Evolutionary conservation across 2,888 invertebrate species (phyloP), one percentile per base, ranked within the genome.

Genomic region (Apocheima hispidaria): DNA sequence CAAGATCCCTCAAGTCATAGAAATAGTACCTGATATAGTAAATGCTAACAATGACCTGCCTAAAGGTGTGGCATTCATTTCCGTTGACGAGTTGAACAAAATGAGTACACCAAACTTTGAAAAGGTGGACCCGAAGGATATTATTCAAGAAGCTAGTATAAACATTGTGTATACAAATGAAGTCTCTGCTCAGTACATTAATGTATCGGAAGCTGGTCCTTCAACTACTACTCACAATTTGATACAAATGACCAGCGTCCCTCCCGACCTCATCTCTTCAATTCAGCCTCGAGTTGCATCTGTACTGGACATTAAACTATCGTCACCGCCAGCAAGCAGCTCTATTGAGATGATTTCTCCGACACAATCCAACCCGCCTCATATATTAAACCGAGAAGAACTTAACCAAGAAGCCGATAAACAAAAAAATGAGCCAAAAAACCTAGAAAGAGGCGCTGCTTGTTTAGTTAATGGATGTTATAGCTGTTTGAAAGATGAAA

Each of bases 391-490:
- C 28, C 62, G 75, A 2, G 83, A 87, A 35, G 77, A 73, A 63
- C 48, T 66, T 43, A 70, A 63, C 49, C 69, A 76, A 36, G 65
- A 73, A 2, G 66, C 71, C 2, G 49, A 16, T 7, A 55, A 68
- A 20, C 75, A 69, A 16, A 70, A 59, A 12, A 62, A 65, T 14
- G 74, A 78, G 21, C 55, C 70, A 10, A 74, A 73, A 35, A 72
- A 5, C 10, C 20, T 18, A 38, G 38, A 76, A 2, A 18, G 2
- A 23, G 83, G 84, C 6, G 83, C 81, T 53, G 84, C 88, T 61
- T 96, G 96, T 76, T 83, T 84, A 26, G 78, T 94, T 7, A 87
- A 92, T 46, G 89, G 88, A 14, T 96, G 96, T 71, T 88, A 93
- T 66, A 89, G 94, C 7, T 83, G 91, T 41, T 88, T 96, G 65